A percentile compares a stretch with the other conserved stretches of the same genome.
Evolutionary conservation across 2,797 vertebrate genomes (phyloP).

Genomic region (Myripristis murdjan): DNA sequence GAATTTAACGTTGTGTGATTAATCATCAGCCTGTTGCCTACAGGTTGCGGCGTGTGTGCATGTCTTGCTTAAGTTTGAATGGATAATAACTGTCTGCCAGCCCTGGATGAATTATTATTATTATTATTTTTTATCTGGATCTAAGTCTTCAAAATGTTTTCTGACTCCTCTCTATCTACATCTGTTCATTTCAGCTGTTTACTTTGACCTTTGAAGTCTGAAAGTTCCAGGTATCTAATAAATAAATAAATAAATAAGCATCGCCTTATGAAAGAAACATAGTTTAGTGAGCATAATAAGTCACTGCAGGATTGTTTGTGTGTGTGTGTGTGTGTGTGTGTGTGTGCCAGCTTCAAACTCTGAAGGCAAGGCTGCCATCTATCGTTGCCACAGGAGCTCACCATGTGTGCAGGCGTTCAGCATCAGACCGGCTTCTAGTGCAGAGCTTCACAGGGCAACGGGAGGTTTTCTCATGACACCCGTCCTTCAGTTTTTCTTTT

Average conservation of each 20-base stretch:
- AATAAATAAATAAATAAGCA: background rate
- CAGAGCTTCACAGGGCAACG: no score
- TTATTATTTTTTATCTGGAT: background rate
- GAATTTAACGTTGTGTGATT: conserved; percentile 40
- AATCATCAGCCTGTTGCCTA: conserved; percentile 37
- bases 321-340: conserved; percentile 8
- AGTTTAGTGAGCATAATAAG: conserved; percentile 5
- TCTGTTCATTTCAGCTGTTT: conserved; percentile 1
- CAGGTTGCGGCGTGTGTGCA: conserved; percentile 26
- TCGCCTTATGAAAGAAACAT: background rate
- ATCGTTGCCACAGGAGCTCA: conserved; percentile 60
- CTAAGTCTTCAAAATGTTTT: background rate
- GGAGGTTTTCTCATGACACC: background rate
- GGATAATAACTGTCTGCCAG: conserved; percentile 14
- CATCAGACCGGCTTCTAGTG: background rate
- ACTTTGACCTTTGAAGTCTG: conserved; percentile 3
- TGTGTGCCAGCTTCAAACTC: conserved; percentile 39
- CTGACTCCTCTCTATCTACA: background rate
- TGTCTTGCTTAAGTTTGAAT: conserved; percentile 1
- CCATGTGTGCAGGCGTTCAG: conserved; percentile 9
- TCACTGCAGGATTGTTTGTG: conserved; percentile 9
- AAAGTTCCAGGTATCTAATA: background rate
- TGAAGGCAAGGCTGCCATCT: conserved; percentile 83
- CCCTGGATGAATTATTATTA: no score
- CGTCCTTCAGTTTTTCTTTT: background rate